Evolutionary conservation across 2,797 vertebrate species (phyloP), one percentile per base, ranked within the genome.

Genomic region (Mionectes olivaceus): DNA sequence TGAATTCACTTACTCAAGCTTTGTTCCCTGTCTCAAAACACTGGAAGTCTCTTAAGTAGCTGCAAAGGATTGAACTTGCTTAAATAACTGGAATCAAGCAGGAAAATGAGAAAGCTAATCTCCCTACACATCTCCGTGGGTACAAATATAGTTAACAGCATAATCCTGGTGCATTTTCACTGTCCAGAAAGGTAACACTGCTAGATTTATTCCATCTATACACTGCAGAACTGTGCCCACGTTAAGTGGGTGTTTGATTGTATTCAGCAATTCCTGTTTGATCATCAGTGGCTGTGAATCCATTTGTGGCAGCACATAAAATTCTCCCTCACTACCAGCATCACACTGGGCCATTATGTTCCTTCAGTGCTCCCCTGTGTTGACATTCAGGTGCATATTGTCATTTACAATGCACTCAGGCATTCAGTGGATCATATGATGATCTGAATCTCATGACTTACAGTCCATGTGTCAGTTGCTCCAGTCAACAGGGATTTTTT

Each of bases 401-500:
- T 92, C 93, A 95, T 77, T 79, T 81, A 53, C 79, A 76, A 78
- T 52, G 86, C 74, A 78, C 55, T 25, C 74, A 84, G 57, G 83
- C 83, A 46, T 49, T 84, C 52, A 11, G 47, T 16, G 10, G 70
- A 60, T 95, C 70, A 24, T 81, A 32, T 37, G 89, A 93, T 93
- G 84, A 96, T 86, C 93, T 91, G 70, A 95, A 83, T 74, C 87
- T 85, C 67, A 69, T 87, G 71, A 65, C 74, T 87, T 89, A 88
- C 71, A 86, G 43, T 56, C 85, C 52, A 50, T 84, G 70, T 96
- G 81, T 96, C 91, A 95, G 69, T 75, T 90, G 68, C 69, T 73
- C 24, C 64, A 81, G 80, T 39, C 4, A 3, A 39, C 7, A 24
- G 59, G 33, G 70, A 63, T 57, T 90, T 94, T 96, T 95, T 82